Evolutionary conservation across 2,797 vertebrate genomes (phyloP).

Genomic region (Microhierax caerulescens): DNA sequence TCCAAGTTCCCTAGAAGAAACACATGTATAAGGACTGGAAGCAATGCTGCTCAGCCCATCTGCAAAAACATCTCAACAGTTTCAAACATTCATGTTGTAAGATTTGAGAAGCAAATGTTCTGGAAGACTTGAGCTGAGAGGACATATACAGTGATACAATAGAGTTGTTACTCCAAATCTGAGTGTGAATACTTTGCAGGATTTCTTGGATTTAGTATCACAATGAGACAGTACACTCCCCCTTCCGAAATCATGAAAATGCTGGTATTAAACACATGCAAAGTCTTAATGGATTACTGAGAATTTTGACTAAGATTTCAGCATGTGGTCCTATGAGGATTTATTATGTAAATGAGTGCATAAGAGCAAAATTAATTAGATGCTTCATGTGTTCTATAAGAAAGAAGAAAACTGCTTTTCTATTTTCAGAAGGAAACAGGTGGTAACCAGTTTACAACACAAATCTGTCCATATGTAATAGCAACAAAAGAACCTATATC

Average conservation of each 20-base stretch:
- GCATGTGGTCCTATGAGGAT: neutral
- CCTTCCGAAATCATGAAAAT: neutral
- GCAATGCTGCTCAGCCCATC: neutral
- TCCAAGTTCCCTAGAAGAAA: neutral
- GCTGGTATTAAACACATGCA: neutral
- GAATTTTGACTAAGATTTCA: neutral
- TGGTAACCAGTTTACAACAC: neutral
- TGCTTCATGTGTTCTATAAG: neutral
- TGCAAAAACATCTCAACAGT: neutral
- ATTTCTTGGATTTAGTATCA: neutral
- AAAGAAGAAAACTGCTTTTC: neutral
- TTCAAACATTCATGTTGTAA: accelerated
- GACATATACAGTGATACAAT: neutral
- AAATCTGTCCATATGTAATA: neutral
- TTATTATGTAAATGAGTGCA: constrained; percentile 13
- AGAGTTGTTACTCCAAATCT: neutral
- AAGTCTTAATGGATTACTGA: neutral
- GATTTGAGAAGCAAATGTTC: neutral
- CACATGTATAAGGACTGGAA: neutral
- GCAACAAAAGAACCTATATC: constrained; percentile 9
- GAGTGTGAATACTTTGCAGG: neutral
- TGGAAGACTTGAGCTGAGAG: neutral
- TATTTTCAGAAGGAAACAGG: constrained; percentile 3
- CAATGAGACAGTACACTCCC: neutral
- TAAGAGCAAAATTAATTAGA: neutral